Evolutionary conservation across 92 coral and sea anemone species (phyloP).

Genomic region (Isaurus tuberculatus): DNA sequence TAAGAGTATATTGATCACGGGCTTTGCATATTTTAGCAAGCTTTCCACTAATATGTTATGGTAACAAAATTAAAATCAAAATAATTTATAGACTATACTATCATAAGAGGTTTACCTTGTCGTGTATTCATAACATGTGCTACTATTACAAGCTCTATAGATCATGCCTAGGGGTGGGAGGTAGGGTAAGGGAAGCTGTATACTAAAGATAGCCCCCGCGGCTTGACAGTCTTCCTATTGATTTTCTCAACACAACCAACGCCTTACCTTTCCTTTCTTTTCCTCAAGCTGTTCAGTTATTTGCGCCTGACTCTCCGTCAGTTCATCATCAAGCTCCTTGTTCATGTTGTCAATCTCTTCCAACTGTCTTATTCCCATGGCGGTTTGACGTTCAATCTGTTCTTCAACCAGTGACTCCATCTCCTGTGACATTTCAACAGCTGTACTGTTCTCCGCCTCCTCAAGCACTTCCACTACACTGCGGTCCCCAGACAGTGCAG

Average conservation of each 20-base stretch:
- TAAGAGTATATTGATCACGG: background rate
- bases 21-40: too few species aligned
- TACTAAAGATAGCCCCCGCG: too few species aligned
- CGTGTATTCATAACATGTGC: too few species aligned
- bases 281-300: conserved; percentile 83
- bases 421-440: conserved; percentile 57
- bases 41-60: background rate
- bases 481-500: conserved; percentile 82
- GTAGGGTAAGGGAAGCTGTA: too few species aligned
- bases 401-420: conserved; percentile 73
- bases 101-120: too few species aligned
- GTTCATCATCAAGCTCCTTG: conserved; percentile 66
- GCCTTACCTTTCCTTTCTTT: conserved; percentile 87
- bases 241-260: too few species aligned
- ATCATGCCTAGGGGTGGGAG: too few species aligned
- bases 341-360: conserved; percentile 69
- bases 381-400: conserved; percentile 82
- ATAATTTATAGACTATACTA: too few species aligned
- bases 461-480: conserved; percentile 85
- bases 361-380: conserved; percentile 77
- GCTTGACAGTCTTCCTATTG: too few species aligned
- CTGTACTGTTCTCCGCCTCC: conserved; percentile 73
- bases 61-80: too few species aligned
- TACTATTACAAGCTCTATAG: too few species aligned
- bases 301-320: conserved; percentile 56